These are phyloP conservation scores for Lineus longissimus DNA, from an alignment of 1,140 invertebrate genomes.

Conservation along the genomic window DNA sequence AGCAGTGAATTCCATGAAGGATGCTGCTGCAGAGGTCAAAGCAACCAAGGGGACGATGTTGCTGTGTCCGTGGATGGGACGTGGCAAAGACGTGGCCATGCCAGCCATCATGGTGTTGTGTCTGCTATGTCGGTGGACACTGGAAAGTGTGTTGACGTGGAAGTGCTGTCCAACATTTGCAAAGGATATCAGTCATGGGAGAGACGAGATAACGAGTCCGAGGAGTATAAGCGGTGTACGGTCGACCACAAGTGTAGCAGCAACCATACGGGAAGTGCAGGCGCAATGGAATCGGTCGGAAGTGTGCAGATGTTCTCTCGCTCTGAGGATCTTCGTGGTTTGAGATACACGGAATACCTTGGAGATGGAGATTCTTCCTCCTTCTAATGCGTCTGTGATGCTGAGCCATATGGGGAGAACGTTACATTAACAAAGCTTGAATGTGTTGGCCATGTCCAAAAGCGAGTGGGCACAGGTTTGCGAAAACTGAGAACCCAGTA, in stretches of 20 bases:
- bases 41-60: background rate
- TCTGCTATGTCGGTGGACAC: background rate
- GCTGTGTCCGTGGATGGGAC: constrained; percentile 2
- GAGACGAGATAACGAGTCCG: background rate
- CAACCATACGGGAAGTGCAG: constrained; percentile 2
- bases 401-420: background rate
- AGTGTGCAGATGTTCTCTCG: background rate
- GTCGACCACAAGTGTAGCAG: constrained; percentile 8
- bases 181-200: background rate
- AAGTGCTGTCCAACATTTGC: constrained; percentile 8
- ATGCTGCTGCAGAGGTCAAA: background rate
- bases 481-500: background rate
- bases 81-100: constrained; percentile 7
- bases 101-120: constrained; percentile 8
- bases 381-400: constrained; percentile 4
- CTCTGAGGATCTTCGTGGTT: background rate
- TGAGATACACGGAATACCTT: background rate
- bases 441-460: constrained; percentile 9
- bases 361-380: constrained; percentile 10
- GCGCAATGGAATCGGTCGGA: constrained; percentile 6
- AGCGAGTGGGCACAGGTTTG: constrained; percentile 1
- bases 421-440: constrained; percentile 3
- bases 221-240: background rate
- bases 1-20: background rate
- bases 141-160: constrained; percentile 7